Evolutionary conservation across 2,888 invertebrate species (phyloP).

Genomic region (Phortica magna): DNA sequence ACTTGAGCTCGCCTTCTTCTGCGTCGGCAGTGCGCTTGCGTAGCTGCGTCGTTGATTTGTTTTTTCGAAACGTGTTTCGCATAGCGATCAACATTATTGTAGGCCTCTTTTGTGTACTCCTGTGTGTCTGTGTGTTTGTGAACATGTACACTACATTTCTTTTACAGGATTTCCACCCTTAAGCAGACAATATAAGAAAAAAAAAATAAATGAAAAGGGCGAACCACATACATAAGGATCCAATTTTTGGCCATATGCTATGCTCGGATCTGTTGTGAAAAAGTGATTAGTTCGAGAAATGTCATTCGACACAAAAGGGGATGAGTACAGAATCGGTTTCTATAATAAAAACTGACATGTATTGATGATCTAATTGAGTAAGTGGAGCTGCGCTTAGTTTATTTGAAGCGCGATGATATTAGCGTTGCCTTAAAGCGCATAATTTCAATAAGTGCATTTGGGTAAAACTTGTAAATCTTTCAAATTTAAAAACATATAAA

Average conservation of each 20-base stretch:
- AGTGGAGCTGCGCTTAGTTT: not conserved
- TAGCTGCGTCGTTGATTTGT: constrained; percentile 39
- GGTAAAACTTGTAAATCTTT: no score
- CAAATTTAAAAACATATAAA: no score
- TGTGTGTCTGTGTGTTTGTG: constrained; percentile 38
- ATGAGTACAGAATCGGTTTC: not conserved
- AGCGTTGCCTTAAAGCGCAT: no score
- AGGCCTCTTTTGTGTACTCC: constrained; percentile 9
- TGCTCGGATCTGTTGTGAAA: constrained; percentile 14
- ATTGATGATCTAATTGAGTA: not conserved
- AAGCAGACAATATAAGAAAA: constrained; percentile 45
- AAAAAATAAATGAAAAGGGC: constrained; percentile 34
- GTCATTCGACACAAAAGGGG: constrained; percentile 7
- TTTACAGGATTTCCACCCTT: constrained; percentile 55
- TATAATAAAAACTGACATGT: not conserved
- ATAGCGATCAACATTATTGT: constrained; percentile 43
- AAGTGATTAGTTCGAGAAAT: constrained; percentile 11
- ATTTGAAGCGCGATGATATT: not conserved
- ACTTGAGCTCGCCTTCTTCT: constrained; percentile 44
- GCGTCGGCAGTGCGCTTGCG: not conserved
- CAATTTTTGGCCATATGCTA: constrained; percentile 42
- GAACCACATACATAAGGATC: constrained; percentile 61
- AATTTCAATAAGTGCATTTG: no score
- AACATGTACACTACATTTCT: not conserved
- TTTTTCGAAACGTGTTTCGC: constrained; percentile 60